A percentile compares a stretch with the other conserved stretches of the same genome.
These are phyloP conservation scores for Cetonia aurata DNA, from an alignment of 2,888 invertebrate species.

Conservation along the genomic window DNA sequence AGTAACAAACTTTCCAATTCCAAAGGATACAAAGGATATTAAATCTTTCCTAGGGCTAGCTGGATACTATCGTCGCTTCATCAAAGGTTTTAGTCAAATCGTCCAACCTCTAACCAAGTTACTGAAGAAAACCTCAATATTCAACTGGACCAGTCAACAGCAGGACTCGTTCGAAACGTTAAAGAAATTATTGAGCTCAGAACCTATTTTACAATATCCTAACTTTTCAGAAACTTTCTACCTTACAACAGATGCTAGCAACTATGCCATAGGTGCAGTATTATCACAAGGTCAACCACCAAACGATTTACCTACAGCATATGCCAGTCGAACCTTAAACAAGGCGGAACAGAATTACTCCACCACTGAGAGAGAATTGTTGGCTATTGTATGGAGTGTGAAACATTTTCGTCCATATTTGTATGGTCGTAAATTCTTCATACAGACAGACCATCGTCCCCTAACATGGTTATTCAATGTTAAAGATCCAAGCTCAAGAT, in stretches of 20 bases:
- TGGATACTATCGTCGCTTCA: slow-evolving; percentile 60
- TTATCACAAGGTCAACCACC: slow-evolving; percentile 55
- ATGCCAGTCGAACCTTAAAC: slow-evolving; percentile 58
- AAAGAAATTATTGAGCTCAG: slow-evolving; percentile 44
- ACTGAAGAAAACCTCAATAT: slow-evolving; percentile 43
- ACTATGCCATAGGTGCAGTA: slow-evolving; percentile 48
- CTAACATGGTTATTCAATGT: slow-evolving; percentile 58
- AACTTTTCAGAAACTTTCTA: slow-evolving; percentile 55
- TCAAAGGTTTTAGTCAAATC: slow-evolving; percentile 56
- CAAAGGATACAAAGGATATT: slow-evolving; percentile 44
- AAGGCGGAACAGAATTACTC: slow-evolving; percentile 59
- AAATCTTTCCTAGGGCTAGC: slow-evolving; percentile 59
- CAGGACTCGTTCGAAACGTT: slow-evolving; percentile 47
- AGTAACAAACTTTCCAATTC: slow-evolving; percentile 35
- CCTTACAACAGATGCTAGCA: slow-evolving; percentile 59
- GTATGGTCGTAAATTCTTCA: slow-evolving; percentile 59
- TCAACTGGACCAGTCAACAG: slow-evolving; percentile 43
- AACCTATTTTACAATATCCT: slow-evolving; percentile 50
- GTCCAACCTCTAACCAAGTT: slow-evolving; percentile 54
- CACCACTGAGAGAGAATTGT: slow-evolving; percentile 60
- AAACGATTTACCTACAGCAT: slow-evolving; percentile 60
- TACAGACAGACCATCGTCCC: slow-evolving; percentile 61
- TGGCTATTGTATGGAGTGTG: slow-evolving; percentile 17
- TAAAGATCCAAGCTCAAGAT: slow-evolving; percentile 56
- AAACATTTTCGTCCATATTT: slow-evolving; percentile 62